Percentiles rank a stretch among this genome's conserved stretches.
Evolutionary conservation across 1,140 invertebrate species (phyloP).

Genomic region (Luehdorfia chinensis): DNA sequence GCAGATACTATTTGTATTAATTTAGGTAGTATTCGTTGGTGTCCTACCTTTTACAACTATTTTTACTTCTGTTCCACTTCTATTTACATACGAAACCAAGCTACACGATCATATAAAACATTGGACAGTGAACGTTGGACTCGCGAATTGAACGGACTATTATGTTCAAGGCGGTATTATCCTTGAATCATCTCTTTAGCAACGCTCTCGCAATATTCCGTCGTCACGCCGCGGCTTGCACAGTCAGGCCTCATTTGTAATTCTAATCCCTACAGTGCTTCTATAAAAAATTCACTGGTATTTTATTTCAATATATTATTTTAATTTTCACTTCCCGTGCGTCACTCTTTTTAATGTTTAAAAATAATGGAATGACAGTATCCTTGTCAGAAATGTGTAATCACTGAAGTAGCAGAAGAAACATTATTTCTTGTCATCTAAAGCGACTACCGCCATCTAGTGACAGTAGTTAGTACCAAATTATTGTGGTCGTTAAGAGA

Average conservation of each 20-base stretch:
- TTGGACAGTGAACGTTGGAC: too few species aligned
- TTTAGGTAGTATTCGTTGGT: too few species aligned
- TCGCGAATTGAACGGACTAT: constrained; percentile 23
- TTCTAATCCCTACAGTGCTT: constrained; percentile 36
- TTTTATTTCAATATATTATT: constrained; percentile 8
- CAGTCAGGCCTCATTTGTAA: constrained; percentile 51
- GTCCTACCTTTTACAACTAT: too few species aligned
- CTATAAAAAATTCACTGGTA: constrained; percentile 11
- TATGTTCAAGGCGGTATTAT: constrained; percentile 45
- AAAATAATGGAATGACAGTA: not conserved
- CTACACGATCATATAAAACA: not conserved
- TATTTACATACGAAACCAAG: too few species aligned
- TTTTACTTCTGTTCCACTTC: too few species aligned
- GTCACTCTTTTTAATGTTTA: not conserved
- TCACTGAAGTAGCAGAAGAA: not conserved
- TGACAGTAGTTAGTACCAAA: too few species aligned
- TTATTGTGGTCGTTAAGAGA: too few species aligned
- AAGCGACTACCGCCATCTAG: not conserved
- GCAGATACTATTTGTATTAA: too few species aligned
- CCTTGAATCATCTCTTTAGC: constrained; percentile 54
- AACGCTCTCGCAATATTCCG: constrained; percentile 44
- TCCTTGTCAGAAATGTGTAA: not conserved
- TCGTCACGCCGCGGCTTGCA: constrained; percentile 36
- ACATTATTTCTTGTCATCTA: not conserved
- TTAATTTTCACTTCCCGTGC: constrained; percentile 5